Percentiles rank a stretch among this genome's conserved stretches.
Evolutionary conservation across 2,113 vertebrate species (phyloP).

Genomic region (Mus pahari): DNA sequence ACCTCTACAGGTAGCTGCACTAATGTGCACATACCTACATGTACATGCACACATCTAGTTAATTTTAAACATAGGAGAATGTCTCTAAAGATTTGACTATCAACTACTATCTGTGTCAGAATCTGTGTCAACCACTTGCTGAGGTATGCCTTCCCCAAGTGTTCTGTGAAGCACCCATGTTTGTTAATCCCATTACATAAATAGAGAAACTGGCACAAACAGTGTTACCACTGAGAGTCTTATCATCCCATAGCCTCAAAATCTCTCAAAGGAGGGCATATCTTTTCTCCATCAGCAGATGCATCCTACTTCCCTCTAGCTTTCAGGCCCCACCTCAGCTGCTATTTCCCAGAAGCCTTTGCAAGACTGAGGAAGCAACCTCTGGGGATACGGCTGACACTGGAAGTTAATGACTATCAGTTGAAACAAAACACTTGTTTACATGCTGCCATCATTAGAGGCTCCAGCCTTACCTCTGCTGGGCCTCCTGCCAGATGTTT

Average conservation of each 20-base stretch:
- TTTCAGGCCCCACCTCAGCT: constrained; percentile 51
- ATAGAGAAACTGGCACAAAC: background rate
- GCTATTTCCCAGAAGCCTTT: constrained; percentile 87
- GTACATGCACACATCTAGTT: background rate
- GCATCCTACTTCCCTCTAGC: constrained; percentile 78
- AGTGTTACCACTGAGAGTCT: background rate
- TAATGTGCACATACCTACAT: background rate
- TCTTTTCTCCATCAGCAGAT: constrained; percentile 78
- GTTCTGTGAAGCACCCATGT: background rate
- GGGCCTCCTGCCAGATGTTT: constrained; percentile 92
- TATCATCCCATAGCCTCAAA: background rate
- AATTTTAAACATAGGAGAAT: background rate
- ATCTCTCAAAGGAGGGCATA: background rate
- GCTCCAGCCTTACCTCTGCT: constrained; percentile 90
- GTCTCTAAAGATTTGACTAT: background rate
- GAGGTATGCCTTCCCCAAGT: background rate
- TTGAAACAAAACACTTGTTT: constrained; percentile 92
- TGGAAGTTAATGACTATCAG: constrained; percentile 91
- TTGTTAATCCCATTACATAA: constrained; percentile 22
- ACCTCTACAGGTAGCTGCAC: background rate
- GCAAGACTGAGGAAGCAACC: constrained; percentile 86
- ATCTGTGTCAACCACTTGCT: background rate
- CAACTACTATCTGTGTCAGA: background rate
- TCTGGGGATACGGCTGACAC: constrained; percentile 88
- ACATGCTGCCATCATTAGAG: constrained; percentile 91